Conservation (phyloP, 2,797 vertebrate species). For the Anguilla obscura region DNA sequence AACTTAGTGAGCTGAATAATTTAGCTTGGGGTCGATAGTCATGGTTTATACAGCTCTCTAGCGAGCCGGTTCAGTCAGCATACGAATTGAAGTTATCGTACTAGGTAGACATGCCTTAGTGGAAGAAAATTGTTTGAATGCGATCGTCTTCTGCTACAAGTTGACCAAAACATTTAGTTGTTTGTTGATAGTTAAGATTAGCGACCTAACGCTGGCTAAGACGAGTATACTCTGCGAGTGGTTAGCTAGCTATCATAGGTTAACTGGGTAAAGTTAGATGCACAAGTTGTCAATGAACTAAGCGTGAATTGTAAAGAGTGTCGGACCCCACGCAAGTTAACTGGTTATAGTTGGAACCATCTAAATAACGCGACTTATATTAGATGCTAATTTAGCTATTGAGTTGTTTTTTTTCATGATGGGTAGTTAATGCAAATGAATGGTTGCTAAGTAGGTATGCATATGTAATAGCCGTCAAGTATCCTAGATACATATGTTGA, state of each 20-base stretch:
- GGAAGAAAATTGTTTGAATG: background rate
- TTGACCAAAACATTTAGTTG: background rate
- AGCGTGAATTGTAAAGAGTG: background rate
- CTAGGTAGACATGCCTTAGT: background rate
- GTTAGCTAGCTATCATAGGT: background rate
- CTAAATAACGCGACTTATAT: slow-evolving; percentile 12
- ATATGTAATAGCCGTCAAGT: background rate
- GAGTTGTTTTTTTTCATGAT: background rate
- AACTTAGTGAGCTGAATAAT: slow-evolving; percentile 1
- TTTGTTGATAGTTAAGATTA: slow-evolving; percentile 38
- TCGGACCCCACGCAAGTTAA: background rate
- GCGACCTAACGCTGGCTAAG: slow-evolving; percentile 65
- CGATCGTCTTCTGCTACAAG: background rate
- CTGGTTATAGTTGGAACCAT: background rate
- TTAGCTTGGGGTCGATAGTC: background rate
- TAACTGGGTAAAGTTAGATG: background rate
- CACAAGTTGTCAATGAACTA: background rate
- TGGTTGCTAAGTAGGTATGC: background rate
- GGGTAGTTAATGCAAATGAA: background rate
- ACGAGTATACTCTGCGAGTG: background rate
- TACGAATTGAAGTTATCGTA: background rate
- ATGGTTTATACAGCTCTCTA: background rate
- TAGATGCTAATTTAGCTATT: background rate
- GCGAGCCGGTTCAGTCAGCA: background rate
- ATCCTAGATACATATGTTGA: background rate